Percentiles rank a stretch among this genome's conserved stretches.
Conservation (phyloP, 1,140 invertebrate genomes). For the Andrena cerasifolii region DNA sequence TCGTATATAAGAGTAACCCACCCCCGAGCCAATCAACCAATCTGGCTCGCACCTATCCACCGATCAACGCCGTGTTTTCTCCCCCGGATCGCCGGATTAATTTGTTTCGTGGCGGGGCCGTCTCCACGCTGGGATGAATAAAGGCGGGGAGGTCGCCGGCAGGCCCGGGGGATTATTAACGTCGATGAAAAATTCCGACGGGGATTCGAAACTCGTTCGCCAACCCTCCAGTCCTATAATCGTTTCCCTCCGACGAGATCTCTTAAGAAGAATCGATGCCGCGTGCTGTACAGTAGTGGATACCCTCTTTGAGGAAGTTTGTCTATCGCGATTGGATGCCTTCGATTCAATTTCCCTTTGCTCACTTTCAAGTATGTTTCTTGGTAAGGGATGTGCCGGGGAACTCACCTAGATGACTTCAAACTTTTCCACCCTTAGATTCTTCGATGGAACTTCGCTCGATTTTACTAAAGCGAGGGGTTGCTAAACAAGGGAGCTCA, state of each 20-base stretch:
- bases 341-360: too few relatives aligned
- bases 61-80: conserved; percentile 16
- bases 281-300: too few relatives aligned
- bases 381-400: too few relatives aligned
- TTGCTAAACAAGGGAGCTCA: too few relatives aligned
- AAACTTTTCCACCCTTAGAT: too few relatives aligned
- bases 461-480: too few relatives aligned
- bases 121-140: background rate
- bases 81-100: conserved; percentile 19
- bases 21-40: conserved; percentile 27
- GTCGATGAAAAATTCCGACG: background rate
- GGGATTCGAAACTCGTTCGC: background rate
- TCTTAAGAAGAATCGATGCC: background rate
- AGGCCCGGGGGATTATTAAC: background rate
- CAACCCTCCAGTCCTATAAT: background rate
- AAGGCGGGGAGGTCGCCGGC: too few relatives aligned
- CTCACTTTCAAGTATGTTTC: too few relatives aligned
- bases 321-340: too few relatives aligned
- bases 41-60: background rate
- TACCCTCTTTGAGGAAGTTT: too few relatives aligned
- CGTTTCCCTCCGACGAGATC: background rate
- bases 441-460: too few relatives aligned
- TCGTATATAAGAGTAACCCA: conserved; percentile 30
- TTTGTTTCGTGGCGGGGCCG: background rate
- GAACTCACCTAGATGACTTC: too few relatives aligned